Conservation (phyloP, 2,797 vertebrate species). For the Leptoclinus maculatus region DNA sequence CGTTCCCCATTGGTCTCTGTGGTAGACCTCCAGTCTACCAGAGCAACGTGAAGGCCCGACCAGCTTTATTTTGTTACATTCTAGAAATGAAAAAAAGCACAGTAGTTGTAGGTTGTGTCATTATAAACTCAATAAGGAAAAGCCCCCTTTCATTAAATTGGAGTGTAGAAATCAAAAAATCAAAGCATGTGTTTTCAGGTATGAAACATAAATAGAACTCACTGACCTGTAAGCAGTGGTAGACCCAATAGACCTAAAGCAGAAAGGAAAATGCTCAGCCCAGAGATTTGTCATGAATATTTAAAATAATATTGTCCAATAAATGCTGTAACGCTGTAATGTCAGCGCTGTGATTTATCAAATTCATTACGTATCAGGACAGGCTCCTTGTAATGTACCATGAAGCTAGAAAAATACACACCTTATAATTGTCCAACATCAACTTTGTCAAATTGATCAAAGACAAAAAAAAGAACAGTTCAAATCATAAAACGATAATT, state of each 20-base stretch:
- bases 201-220: not conserved
- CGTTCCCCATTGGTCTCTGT: constrained; percentile 65
- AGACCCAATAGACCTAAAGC: constrained; percentile 69
- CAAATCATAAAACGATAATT: too few species aligned
- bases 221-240: constrained; percentile 66
- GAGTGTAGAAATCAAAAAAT: not conserved
- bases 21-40: constrained; percentile 73
- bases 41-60: constrained; percentile 65
- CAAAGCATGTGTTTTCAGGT: not conserved
- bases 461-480: not conserved
- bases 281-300: not conserved
- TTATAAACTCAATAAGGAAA: not conserved
- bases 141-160: not conserved
- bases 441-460: not conserved
- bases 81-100: constrained; percentile 44
- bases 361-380: not conserved
- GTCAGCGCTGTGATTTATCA: not conserved
- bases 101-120: not conserved
- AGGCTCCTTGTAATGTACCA: not conserved
- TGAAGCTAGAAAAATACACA: not conserved
- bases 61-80: constrained; percentile 58
- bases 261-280: constrained; percentile 16
- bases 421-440: not conserved
- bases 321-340: not conserved
- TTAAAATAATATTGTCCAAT: not conserved